Percentiles rank a stretch among this genome's conserved stretches.
Conservation (phyloP, 2,113 vertebrate species). For the Pampusana beccarii region DNA sequence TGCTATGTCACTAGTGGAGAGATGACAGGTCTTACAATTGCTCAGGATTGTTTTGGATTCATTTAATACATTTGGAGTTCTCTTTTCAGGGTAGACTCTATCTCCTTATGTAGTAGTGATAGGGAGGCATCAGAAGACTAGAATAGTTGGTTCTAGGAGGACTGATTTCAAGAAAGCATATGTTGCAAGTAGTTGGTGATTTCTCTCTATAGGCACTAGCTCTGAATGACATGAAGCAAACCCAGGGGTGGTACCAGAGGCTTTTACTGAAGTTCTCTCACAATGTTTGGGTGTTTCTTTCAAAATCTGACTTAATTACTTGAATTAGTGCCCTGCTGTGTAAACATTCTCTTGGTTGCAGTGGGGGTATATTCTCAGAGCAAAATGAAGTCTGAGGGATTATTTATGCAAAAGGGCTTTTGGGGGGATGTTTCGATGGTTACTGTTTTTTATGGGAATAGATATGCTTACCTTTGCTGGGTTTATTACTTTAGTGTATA, state of each 20-base stretch:
- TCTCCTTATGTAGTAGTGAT: not conserved
- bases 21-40: not conserved
- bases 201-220: not conserved
- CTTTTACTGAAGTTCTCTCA: not conserved
- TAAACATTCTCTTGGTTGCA: not conserved
- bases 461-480: rapidly evolving
- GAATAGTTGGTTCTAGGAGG: not conserved
- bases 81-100: not conserved
- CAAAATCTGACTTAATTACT: not conserved
- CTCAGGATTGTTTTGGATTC: not conserved
- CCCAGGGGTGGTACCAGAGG: not conserved
- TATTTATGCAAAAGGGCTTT: not conserved
- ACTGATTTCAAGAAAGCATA: not conserved
- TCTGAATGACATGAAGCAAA: not conserved
- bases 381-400: not conserved
- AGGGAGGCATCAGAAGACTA: not conserved
- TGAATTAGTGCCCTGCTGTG: not conserved
- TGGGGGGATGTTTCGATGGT: not conserved
- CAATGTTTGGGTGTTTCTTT: not conserved
- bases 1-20: not conserved
- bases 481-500: not conserved
- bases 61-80: not conserved
- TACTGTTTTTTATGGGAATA: not conserved
- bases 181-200: not conserved
- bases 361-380: not conserved